Percentiles rank a stretch among this genome's conserved stretches.
Conservation (phyloP, 2,113 vertebrate genomes). For the Seriola rivoliana region DNA sequence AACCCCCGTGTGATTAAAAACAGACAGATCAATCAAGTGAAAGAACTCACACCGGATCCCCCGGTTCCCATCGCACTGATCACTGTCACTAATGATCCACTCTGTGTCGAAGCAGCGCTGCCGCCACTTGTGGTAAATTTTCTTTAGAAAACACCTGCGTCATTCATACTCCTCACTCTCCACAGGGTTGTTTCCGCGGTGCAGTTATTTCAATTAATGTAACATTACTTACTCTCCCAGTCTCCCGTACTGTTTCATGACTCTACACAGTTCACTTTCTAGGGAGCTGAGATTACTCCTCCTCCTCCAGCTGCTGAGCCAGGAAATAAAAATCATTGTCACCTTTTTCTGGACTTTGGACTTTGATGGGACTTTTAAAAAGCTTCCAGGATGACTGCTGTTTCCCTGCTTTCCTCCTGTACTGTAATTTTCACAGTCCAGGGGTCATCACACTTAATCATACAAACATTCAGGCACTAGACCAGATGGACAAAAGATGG, state of each 20-base stretch:
- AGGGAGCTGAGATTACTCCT: background rate
- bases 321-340: background rate
- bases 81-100: background rate
- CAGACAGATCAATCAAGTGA: background rate
- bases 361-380: background rate
- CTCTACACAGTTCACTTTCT: constrained; percentile 2
- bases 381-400: background rate
- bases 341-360: constrained; percentile 6
- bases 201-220: background rate
- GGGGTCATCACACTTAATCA: background rate
- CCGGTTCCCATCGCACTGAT: constrained; percentile 9
- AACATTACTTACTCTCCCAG: background rate
- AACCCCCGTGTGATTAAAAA: constrained; percentile 3
- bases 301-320: constrained; percentile 14
- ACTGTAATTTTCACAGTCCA: background rate
- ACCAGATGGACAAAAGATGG: background rate
- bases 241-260: background rate
- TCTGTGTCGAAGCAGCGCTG: background rate
- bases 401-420: background rate
- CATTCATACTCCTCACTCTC: background rate
- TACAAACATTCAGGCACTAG: background rate
- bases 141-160: constrained; percentile 35
- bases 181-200: background rate
- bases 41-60: background rate
- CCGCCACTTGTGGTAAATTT: constrained; percentile 7